phyloP scores from a whole-genome alignment of 2,113 vertebrate genomes.

The Prochilodus magdalenae region DNA sequence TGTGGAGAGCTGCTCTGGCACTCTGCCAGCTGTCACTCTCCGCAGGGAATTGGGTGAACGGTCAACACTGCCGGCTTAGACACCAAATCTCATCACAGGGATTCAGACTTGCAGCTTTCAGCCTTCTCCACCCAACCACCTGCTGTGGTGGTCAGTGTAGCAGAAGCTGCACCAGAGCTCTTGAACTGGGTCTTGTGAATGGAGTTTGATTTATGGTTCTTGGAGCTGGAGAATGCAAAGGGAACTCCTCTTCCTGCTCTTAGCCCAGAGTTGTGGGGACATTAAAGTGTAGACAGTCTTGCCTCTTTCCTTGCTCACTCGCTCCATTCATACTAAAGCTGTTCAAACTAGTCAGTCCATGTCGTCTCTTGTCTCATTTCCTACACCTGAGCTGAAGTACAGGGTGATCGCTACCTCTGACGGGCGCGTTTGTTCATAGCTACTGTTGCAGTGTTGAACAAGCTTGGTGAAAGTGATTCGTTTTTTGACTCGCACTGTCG shows the following conservation, averaged over 20 bases:
- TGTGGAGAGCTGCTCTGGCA: constrained; percentile 29
- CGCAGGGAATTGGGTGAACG: constrained; percentile 51
- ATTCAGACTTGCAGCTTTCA: constrained; percentile 38
- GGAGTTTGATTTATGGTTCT: constrained; percentile 43
- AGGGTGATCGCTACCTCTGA: too few species aligned
- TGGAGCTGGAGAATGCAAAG: background rate
- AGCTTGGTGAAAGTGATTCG: too few species aligned
- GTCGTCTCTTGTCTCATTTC: background rate
- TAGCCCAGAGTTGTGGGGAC: constrained; percentile 26
- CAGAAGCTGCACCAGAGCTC: constrained; percentile 1
- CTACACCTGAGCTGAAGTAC: background rate
- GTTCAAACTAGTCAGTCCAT: background rate
- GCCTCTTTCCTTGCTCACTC: constrained; percentile 1
- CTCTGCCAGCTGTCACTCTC: constrained; percentile 54
- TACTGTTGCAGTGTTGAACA: too few species aligned
- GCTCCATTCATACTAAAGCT: background rate
- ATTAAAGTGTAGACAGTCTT: constrained; percentile 12
- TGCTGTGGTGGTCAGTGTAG: background rate
- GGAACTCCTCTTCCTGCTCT: constrained; percentile 47
- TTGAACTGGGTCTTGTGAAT: constrained; percentile 13
- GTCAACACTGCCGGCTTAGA: constrained; percentile 31
- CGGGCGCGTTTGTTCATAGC: background rate
- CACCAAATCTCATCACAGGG: constrained; percentile 44
- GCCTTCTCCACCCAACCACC: background rate
- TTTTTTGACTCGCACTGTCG: too few species aligned